Evolutionary conservation across 2,113 vertebrate genomes (phyloP).

Genomic region (Thermophis baileyi): DNA sequence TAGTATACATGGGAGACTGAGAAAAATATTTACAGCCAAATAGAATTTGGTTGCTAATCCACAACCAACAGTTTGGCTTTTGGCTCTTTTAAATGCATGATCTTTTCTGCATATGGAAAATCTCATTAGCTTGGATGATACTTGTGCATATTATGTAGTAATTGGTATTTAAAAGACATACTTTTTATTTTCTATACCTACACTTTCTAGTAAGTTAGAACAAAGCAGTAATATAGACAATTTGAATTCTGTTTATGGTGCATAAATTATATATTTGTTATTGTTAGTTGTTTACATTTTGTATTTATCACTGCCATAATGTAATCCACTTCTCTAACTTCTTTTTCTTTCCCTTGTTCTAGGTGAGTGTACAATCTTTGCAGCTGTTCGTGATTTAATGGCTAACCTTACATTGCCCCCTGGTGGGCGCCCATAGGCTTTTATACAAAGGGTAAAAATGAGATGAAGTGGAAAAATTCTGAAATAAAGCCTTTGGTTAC

Average conservation of each 20-base stretch:
- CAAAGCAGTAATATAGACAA: not conserved
- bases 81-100: not conserved
- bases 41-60: not conserved
- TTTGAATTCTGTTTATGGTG: not conserved
- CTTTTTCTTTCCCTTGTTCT: constrained; percentile 70
- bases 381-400: constrained; percentile 98
- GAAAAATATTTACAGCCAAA: not conserved
- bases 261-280: not conserved
- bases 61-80: not conserved
- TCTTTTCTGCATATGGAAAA: not conserved
- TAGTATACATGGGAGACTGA: not conserved
- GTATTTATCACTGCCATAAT: not conserved
- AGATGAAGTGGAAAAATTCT: constrained; percentile 64
- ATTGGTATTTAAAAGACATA: not conserved
- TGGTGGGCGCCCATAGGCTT: constrained; percentile 85
- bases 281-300: not conserved
- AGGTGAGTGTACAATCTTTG: constrained; percentile 99
- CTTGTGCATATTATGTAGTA: not conserved
- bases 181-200: not conserved
- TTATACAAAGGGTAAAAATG: constrained; percentile 71
- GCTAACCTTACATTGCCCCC: constrained; percentile 90
- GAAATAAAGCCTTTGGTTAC: constrained; percentile 71
- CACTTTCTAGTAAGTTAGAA: not conserved
- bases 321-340: constrained; percentile 60
- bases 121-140: not conserved